phyloP scores from a whole-genome alignment of 1,140 invertebrate species.

The Heliconius congener region DNA sequence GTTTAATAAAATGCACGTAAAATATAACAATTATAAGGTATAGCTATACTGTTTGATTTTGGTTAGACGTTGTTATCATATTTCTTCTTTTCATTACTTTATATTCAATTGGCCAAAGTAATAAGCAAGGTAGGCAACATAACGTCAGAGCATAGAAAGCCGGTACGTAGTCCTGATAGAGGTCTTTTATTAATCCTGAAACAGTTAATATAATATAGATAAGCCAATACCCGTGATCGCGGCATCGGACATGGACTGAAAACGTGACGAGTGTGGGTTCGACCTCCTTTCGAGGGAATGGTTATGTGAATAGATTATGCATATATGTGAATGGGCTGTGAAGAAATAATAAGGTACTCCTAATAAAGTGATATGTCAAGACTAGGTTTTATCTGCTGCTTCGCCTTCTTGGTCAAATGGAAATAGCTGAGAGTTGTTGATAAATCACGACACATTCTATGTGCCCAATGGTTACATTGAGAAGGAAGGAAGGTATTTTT shows the following conservation, averaged over 20 bases:
- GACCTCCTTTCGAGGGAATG: no score
- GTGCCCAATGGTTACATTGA: no score
- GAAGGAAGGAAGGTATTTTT: no score
- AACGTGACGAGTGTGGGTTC: no score
- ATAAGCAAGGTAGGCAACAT: constrained; percentile 65
- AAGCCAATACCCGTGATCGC: not conserved
- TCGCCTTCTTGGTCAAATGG: no score
- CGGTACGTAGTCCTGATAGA: constrained; percentile 61
- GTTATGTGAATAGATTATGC: no score
- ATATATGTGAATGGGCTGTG: no score
- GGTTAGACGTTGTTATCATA: not conserved
- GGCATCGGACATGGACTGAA: no score
- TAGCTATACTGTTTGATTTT: not conserved
- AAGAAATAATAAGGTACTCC: not conserved
- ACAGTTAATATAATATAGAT: constrained; percentile 29
- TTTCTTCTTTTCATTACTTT: constrained; percentile 39
- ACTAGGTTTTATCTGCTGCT: no score
- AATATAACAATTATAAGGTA: not conserved
- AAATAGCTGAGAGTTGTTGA: no score
- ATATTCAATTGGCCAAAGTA: constrained; percentile 68
- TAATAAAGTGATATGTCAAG: no score
- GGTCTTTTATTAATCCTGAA: constrained; percentile 67
- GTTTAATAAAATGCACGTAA: not conserved
- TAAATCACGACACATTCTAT: no score
- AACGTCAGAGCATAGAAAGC: constrained; percentile 63